phyloP scores from a whole-genome alignment of 2,113 vertebrate species.

The Rhea americana region DNA sequence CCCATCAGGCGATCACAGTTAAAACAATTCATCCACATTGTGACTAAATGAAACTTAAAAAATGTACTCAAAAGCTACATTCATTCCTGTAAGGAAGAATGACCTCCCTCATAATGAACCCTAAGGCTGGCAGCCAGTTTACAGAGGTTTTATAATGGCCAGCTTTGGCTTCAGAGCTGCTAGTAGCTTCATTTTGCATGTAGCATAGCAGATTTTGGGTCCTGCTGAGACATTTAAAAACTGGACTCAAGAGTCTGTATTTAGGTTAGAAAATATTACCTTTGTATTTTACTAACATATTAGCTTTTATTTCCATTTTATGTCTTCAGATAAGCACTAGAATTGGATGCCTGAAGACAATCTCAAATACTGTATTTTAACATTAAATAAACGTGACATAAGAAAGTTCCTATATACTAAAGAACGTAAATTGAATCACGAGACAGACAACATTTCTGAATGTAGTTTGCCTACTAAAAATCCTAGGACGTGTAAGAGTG shows the following conservation, averaged over 20 bases:
- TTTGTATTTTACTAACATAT: background rate
- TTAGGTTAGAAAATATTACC: background rate
- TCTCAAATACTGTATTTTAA: background rate
- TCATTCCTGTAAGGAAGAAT: slow-evolving; percentile 71
- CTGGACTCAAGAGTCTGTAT: background rate
- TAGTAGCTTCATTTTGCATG: slow-evolving; percentile 56
- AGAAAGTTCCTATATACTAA: background rate
- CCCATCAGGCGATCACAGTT: slow-evolving; percentile 68
- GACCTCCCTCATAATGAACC: slow-evolving; percentile 71
- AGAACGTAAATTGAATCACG: background rate
- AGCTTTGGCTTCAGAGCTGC: slow-evolving; percentile 60
- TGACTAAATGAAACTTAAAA: slow-evolving; percentile 70
- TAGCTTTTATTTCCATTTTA: background rate
- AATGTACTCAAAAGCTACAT: slow-evolving; percentile 76
- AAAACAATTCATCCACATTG: slow-evolving; percentile 64
- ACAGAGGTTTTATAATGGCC: slow-evolving; percentile 64
- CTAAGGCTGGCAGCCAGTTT: slow-evolving; percentile 54
- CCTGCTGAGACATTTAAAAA: slow-evolving; percentile 8
- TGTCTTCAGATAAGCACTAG: background rate
- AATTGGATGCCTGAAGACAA: background rate
- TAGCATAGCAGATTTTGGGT: slow-evolving; percentile 14
- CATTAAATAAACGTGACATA: background rate
- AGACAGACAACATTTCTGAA: background rate
- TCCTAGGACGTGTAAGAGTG: background rate
- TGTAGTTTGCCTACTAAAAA: background rate